phyloP scores from a whole-genome alignment of 2,797 vertebrate species.

The Micrastur ruficollis region DNA sequence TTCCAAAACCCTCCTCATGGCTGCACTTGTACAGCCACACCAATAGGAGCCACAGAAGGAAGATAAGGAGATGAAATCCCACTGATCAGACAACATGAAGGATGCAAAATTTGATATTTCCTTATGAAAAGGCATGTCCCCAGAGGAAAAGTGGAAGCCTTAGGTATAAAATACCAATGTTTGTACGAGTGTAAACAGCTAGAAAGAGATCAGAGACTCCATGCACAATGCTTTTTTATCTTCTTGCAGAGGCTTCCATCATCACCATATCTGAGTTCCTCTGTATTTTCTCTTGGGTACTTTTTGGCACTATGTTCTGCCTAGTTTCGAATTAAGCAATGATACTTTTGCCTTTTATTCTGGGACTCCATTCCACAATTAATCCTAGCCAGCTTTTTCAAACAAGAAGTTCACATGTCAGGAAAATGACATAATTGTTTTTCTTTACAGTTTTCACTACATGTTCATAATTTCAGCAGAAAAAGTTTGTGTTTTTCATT shows the following conservation, averaged over 20 bases:
- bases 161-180: background rate
- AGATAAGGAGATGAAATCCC: background rate
- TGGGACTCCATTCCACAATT: slow-evolving; percentile 17
- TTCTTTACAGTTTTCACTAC: background rate
- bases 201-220: background rate
- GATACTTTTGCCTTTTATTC: slow-evolving; percentile 18
- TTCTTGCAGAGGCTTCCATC: background rate
- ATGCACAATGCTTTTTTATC: background rate
- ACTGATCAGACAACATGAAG: background rate
- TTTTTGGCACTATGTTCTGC: background rate
- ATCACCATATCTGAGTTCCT: background rate
- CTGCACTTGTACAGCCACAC: background rate
- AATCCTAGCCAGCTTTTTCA: slow-evolving; percentile 37
- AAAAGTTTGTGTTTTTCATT: background rate
- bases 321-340: background rate
- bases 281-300: slow-evolving; percentile 28
- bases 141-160: background rate
- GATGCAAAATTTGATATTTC: background rate
- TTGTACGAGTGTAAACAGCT: background rate
- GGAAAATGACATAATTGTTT: slow-evolving; percentile 62
- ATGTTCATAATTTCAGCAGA: background rate
- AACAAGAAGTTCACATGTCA: slow-evolving; percentile 36
- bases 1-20: background rate
- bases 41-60: background rate
- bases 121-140: background rate